Evolutionary conservation across 2,797 vertebrate species (phyloP).

Genomic region (Microchirus variegatus): DNA sequence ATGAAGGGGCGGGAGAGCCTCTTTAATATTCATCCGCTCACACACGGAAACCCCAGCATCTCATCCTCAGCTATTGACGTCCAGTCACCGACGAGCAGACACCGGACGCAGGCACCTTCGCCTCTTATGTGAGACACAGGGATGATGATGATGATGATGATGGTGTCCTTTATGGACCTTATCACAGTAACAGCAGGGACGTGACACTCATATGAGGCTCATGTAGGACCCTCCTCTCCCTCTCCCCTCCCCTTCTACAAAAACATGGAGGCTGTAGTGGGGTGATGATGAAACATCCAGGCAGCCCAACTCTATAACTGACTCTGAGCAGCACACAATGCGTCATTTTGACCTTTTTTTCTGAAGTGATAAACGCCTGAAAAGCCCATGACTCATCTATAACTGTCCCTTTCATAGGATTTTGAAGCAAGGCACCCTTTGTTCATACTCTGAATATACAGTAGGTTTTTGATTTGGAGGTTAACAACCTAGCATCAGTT

Average conservation of each 20-base stretch:
- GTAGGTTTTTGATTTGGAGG: no score
- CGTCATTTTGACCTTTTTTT: conserved; percentile 56
- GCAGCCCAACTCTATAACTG: conserved; percentile 30
- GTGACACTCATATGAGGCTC: neutral
- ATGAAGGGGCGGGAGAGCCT: neutral
- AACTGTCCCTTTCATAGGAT: neutral
- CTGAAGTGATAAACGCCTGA: neutral
- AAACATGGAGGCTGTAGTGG: conserved; percentile 31
- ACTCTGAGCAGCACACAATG: conserved; percentile 59
- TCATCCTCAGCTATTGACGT: conserved; percentile 64
- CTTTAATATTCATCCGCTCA: neutral
- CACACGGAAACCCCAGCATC: neutral
- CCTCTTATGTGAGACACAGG: conserved; percentile 11
- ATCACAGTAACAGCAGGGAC: conserved; percentile 16
- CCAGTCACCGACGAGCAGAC: conserved; percentile 66
- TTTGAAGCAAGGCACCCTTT: no score
- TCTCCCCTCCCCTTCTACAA: neutral
- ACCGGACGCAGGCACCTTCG: conserved; percentile 59
- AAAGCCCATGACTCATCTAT: neutral
- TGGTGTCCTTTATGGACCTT: neutral
- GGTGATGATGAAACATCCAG: conserved; percentile 3
- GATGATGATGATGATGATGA: conserved; percentile 6
- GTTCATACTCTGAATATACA: no score
- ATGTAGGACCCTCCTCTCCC: neutral
- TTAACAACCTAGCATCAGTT: no score